Conservation (phyloP, 2,113 vertebrate genomes). For the Mesoclemmys tuberculata region DNA sequence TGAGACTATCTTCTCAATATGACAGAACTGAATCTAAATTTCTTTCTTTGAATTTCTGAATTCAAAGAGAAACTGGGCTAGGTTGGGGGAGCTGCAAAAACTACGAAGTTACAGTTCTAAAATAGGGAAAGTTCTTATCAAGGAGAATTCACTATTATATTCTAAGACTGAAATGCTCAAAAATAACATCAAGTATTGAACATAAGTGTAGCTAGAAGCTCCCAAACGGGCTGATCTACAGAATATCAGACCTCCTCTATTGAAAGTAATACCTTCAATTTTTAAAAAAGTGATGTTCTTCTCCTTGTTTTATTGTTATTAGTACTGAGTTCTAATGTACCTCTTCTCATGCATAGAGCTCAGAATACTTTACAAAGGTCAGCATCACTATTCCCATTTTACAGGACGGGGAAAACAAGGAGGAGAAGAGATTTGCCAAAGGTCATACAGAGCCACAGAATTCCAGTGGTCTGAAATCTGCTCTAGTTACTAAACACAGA, state of each 20-base stretch:
- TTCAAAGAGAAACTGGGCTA: background rate
- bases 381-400: background rate
- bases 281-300: too few relatives aligned
- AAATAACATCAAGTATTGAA: too few relatives aligned
- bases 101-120: background rate
- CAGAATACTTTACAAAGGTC: background rate
- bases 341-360: background rate
- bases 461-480: too few relatives aligned
- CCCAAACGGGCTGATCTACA: background rate
- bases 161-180: background rate
- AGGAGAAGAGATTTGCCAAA: background rate
- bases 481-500: too few relatives aligned
- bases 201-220: too few relatives aligned
- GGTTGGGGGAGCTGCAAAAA: background rate
- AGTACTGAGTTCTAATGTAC: background rate
- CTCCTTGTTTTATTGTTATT: too few relatives aligned
- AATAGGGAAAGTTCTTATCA: background rate
- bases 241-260: background rate
- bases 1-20: background rate
- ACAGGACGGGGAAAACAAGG: background rate
- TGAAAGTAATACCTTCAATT: too few relatives aligned
- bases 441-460: background rate
- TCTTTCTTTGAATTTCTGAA: background rate
- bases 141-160: background rate
- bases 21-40: too few relatives aligned